These are phyloP conservation scores for Caenorhabditis tropicalis DNA, from an alignment of 1,140 invertebrate species.

Conservation along the genomic window DNA sequence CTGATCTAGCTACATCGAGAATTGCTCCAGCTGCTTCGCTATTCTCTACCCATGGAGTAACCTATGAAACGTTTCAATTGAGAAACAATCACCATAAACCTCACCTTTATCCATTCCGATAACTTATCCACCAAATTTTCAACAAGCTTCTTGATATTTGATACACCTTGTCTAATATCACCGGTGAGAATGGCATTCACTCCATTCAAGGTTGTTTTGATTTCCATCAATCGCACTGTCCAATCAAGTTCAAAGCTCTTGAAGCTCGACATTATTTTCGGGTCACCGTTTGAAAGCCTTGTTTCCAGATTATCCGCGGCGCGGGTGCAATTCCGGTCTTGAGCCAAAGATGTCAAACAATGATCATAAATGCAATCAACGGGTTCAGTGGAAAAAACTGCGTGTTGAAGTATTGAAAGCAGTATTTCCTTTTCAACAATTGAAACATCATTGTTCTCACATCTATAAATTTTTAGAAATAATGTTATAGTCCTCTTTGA, in stretches of 20 bases:
- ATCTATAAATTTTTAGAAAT: background rate
- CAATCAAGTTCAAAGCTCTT: too few species aligned
- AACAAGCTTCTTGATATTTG: background rate
- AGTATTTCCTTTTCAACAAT: background rate
- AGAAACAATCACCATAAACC: background rate
- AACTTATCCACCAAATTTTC: background rate
- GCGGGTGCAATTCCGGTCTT: background rate
- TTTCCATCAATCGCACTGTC: background rate
- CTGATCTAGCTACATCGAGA: background rate
- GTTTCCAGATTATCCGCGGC: background rate
- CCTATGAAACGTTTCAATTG: background rate
- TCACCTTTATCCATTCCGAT: background rate
- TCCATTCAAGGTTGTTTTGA: background rate
- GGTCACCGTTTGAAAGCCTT: background rate
- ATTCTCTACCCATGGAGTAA: background rate
- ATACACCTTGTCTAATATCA: background rate
- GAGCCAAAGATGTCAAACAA: background rate
- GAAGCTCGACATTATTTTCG: too few species aligned
- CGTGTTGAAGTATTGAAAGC: background rate
- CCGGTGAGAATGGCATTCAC: background rate
- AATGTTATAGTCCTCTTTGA: too few species aligned
- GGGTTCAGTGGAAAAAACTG: background rate
- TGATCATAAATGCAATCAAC: background rate
- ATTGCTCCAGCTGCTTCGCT: background rate
- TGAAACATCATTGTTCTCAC: background rate